These are phyloP conservation scores for Drosophila malerkotliana DNA, from an alignment of 1,140 invertebrate genomes.

Conservation along the genomic window DNA sequence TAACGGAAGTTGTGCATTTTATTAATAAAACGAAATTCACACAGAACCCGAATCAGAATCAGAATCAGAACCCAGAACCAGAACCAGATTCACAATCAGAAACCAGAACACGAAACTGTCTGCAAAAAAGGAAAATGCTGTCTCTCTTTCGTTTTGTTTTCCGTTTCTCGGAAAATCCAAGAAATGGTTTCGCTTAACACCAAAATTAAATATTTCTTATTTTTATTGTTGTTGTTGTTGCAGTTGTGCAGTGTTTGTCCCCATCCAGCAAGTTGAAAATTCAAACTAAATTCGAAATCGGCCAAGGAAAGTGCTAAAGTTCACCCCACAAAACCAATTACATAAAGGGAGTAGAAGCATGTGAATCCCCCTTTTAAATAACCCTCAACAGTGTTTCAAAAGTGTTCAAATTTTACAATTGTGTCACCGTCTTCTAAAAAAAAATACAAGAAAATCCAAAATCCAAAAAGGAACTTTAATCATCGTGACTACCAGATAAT, in stretches of 20 bases:
- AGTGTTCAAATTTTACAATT: conserved; percentile 46
- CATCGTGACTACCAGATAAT: not conserved
- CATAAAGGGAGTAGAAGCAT: not conserved
- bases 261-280: conserved; percentile 29
- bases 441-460: conserved; percentile 3
- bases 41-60: conserved; percentile 32
- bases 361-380: conserved; percentile 2
- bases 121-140: conserved; percentile 17
- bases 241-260: conserved; percentile 38
- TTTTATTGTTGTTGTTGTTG: conserved; percentile 23
- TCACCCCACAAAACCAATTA: conserved; percentile 33
- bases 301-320: conserved; percentile 28
- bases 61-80: conserved; percentile 34
- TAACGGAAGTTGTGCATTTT: conserved; percentile 84
- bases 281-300: conserved; percentile 60
- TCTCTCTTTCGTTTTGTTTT: conserved; percentile 28
- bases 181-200: conserved; percentile 6
- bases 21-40: conserved; percentile 80
- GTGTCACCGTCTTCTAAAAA: not conserved
- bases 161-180: conserved; percentile 39
- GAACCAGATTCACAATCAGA: conserved; percentile 2
- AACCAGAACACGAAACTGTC: conserved; percentile 43
- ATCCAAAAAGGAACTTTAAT: not conserved
- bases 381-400: conserved; percentile 46
- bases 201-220: conserved; percentile 2